Percentiles rank a stretch among this genome's conserved stretches.
Evolutionary conservation across 2,888 invertebrate genomes (phyloP).

Genomic region (Pegoplata infirma): DNA sequence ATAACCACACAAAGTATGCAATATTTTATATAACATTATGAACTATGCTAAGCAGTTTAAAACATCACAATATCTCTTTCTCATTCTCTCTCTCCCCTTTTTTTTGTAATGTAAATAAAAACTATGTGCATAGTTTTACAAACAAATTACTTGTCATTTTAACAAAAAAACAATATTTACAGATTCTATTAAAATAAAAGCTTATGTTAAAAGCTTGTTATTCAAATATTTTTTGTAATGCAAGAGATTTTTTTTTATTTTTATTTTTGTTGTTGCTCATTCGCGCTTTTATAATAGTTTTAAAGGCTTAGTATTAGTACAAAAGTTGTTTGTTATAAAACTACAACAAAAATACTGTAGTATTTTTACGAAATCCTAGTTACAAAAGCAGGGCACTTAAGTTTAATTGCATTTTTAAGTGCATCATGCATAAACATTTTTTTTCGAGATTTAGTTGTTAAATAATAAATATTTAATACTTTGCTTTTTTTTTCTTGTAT

Average conservation of each 20-base stretch:
- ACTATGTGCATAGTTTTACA: background rate
- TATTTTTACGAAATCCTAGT: constrained; percentile 36
- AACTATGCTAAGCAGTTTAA: background rate
- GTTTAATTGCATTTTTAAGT: constrained; percentile 57
- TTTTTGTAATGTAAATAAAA: background rate
- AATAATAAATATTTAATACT: constrained; percentile 24
- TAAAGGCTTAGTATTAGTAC: constrained; percentile 54
- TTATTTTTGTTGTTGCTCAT: constrained; percentile 13
- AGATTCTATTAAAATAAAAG: constrained; percentile 41
- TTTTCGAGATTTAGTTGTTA: constrained; percentile 34
- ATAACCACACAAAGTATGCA: background rate
- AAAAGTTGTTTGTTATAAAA: constrained; percentile 35
- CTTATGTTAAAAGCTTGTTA: background rate
- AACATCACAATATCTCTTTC: background rate
- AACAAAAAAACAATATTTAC: constrained; percentile 37
- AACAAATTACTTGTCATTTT: constrained; percentile 46
- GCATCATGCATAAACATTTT: constrained; percentile 31
- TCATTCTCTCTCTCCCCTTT: background rate
- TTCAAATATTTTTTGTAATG: background rate
- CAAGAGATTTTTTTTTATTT: background rate
- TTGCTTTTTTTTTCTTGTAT: background rate
- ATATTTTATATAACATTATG: background rate
- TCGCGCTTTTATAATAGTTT: constrained; percentile 50
- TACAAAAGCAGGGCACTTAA: constrained; percentile 47
- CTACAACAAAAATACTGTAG: constrained; percentile 9